phyloP scores from a whole-genome alignment of 2,113 vertebrate species.

The Morphnarchus princeps region DNA sequence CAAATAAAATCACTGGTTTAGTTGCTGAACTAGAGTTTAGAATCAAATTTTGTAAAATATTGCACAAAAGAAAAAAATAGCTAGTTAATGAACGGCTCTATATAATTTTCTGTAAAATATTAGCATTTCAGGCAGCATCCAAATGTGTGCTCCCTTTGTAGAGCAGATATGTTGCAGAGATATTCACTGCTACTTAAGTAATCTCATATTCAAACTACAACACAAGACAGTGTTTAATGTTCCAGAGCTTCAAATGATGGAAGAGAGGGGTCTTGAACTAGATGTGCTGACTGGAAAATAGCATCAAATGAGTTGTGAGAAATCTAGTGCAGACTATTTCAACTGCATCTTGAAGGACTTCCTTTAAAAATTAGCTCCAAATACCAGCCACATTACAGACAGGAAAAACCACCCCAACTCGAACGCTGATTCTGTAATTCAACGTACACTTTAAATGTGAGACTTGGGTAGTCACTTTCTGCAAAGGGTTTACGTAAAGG shows the following conservation, averaged over 20 bases:
- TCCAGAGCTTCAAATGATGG: slow-evolving; percentile 35
- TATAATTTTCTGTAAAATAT: slow-evolving; percentile 15
- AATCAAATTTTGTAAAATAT: background rate
- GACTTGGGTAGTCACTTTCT: background rate
- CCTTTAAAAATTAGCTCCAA: background rate
- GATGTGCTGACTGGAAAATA: background rate
- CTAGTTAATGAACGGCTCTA: background rate
- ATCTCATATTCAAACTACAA: slow-evolving; percentile 35
- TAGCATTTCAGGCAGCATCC: slow-evolving; percentile 25
- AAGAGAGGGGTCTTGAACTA: slow-evolving; percentile 26
- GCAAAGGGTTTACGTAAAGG: background rate
- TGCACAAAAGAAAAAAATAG: slow-evolving; percentile 39
- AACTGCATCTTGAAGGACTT: background rate
- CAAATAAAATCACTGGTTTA: slow-evolving; percentile 48
- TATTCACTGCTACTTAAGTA: slow-evolving; percentile 1
- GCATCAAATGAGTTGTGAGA: background rate
- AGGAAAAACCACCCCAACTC: background rate
- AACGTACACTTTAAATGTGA: background rate
- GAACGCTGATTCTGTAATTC: background rate
- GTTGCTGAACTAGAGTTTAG: background rate
- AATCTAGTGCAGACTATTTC: background rate
- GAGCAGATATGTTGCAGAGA: slow-evolving; percentile 27
- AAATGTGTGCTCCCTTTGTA: slow-evolving; percentile 10
- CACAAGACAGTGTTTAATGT: slow-evolving; percentile 30
- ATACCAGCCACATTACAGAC: background rate